Evolutionary conservation across 2,113 vertebrate genomes (phyloP).

Genomic region (Machaerirhynchus nigripectus): DNA sequence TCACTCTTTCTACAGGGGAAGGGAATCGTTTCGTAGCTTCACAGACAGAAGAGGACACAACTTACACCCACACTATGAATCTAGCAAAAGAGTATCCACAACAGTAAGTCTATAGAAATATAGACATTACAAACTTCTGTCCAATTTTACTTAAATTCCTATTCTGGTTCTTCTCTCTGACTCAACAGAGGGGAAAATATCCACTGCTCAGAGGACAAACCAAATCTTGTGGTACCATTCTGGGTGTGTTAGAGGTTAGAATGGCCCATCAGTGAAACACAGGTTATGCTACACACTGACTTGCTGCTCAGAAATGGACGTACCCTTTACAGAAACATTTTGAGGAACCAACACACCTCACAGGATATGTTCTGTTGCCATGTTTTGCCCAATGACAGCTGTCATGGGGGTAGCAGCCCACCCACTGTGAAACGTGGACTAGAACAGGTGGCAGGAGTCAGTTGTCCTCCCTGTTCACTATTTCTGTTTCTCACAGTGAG

Average conservation of each 20-base stretch:
- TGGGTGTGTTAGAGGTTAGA: neutral
- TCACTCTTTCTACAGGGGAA: neutral
- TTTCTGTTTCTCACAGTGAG: neutral
- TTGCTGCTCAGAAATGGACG: neutral
- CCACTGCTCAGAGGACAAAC: neutral
- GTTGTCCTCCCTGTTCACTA: neutral
- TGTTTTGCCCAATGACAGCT: neutral
- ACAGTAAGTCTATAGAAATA: conserved; percentile 77
- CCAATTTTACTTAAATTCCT: conserved; percentile 1
- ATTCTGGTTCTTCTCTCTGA: neutral
- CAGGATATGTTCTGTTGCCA: neutral
- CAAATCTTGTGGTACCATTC: neutral
- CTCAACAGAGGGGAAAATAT: neutral
- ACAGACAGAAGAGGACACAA: conserved; percentile 33
- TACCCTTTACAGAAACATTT: neutral
- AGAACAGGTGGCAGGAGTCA: neutral
- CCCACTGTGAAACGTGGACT: rapidly evolving
- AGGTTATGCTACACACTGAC: neutral
- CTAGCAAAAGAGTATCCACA: conserved; percentile 67
- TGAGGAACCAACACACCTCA: neutral
- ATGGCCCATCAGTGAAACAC: neutral
- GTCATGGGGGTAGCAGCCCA: neutral
- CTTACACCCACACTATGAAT: conserved; percentile 46
- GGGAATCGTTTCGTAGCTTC: conserved; percentile 21
- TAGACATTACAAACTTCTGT: conserved; percentile 50